Percentiles rank a stretch among this genome's conserved stretches.
Conservation (phyloP, 2,113 vertebrate species). For the Grammomys surdaster region DNA sequence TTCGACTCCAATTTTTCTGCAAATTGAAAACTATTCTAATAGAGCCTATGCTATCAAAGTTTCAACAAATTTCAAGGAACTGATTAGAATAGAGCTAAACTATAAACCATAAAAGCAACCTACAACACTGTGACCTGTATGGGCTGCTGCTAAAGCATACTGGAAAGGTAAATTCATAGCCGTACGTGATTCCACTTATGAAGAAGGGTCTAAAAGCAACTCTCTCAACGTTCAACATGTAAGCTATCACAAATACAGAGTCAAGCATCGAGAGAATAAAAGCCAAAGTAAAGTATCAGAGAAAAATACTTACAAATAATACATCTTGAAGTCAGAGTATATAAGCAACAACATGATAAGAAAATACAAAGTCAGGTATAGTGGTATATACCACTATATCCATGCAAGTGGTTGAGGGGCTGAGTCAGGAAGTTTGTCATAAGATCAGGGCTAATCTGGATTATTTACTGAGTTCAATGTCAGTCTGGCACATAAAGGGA, state of each 20-base stretch:
- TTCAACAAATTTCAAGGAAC: not conserved
- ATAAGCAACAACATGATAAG: not conserved
- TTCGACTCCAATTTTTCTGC: not conserved
- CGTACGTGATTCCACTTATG: not conserved
- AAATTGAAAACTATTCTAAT: not conserved
- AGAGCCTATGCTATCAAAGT: not conserved
- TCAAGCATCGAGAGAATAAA: not conserved
- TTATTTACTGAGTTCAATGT: not conserved
- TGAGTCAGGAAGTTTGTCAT: not conserved
- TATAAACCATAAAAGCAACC: not conserved
- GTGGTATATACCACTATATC: not conserved
- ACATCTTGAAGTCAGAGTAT: not conserved
- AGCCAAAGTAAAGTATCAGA: slow-evolving; percentile 1
- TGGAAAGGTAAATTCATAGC: not conserved
- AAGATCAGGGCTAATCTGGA: not conserved
- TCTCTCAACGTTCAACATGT: not conserved
- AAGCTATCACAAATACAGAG: not conserved
- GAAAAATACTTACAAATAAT: slow-evolving; percentile 1
- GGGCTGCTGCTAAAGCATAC: not conserved
- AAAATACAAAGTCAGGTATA: not conserved
- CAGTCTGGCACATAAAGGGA: not conserved
- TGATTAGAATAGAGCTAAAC: not conserved
- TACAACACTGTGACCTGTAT: not conserved
- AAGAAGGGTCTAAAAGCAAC: not conserved
- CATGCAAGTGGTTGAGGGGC: not conserved